These are phyloP conservation scores for Cryptophagus acutangulus DNA, from an alignment of 2,888 invertebrate species.

Conservation along the genomic window DNA sequence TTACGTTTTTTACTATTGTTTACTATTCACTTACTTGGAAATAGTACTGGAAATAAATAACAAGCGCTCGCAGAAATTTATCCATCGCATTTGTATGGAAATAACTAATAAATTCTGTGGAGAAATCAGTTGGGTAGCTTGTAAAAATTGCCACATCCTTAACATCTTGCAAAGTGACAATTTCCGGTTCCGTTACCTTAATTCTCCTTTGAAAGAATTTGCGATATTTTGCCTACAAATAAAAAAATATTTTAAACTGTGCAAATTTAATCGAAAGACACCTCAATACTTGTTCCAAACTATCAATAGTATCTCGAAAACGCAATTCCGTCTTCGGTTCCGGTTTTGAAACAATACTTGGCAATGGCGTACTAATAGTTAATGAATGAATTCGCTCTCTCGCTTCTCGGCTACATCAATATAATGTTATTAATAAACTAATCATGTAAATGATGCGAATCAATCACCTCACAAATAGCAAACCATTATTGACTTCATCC, in stretches of 20 bases:
- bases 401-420: not conserved
- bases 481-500: conserved; percentile 20
- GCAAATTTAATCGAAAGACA: not conserved
- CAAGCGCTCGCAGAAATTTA: conserved; percentile 58
- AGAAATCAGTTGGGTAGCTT: conserved; percentile 52
- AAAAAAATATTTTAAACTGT: conserved; percentile 18
- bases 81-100: conserved; percentile 57
- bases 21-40: conserved; percentile 51
- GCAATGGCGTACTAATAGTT: not conserved
- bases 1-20: too few relatives aligned
- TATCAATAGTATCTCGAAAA: conserved; percentile 53
- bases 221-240: conserved; percentile 57
- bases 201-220: conserved; percentile 56
- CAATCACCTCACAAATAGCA: conserved; percentile 30
- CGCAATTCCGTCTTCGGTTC: conserved; percentile 50
- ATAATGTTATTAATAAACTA: not conserved
- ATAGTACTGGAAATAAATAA: conserved; percentile 60
- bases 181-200: conserved; percentile 51
- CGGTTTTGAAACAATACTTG: conserved; percentile 24
- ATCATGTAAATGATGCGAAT: conserved; percentile 4
- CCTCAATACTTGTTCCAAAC: conserved; percentile 50
- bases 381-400: not conserved
- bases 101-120: conserved; percentile 56
- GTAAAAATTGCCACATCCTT: conserved; percentile 58
- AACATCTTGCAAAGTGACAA: conserved; percentile 58